Percentiles rank a stretch among this genome's conserved stretches.
phyloP scores from a whole-genome alignment of 2,113 vertebrate species.

The Pseudorasbora parva region DNA sequence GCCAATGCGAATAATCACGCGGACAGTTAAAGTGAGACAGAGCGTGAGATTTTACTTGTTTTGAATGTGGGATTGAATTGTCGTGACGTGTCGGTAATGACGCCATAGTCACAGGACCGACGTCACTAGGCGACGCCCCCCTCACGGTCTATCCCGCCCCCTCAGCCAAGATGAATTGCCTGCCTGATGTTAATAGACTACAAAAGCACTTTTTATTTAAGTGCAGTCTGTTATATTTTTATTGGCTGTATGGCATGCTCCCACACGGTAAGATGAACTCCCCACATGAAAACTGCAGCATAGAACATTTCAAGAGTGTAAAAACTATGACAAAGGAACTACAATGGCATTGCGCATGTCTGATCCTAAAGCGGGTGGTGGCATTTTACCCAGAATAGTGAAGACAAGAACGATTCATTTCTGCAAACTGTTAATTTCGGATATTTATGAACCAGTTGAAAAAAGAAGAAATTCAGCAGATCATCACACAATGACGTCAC shows the following conservation, averaged over 20 bases:
- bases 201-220: background rate
- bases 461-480: too few species aligned
- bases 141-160: background rate
- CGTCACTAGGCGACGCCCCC: conserved; percentile 10
- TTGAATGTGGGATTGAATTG: background rate
- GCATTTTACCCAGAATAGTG: background rate
- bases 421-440: too few species aligned
- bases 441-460: too few species aligned
- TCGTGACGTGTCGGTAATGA: background rate
- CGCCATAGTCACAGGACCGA: background rate
- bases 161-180: background rate
- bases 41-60: background rate
- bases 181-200: background rate
- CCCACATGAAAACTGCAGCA: background rate
- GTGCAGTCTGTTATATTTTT: background rate
- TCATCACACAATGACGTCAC: background rate
- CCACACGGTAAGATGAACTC: background rate
- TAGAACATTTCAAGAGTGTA: background rate
- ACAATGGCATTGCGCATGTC: background rate
- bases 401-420: background rate
- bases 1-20: background rate
- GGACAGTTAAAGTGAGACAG: background rate
- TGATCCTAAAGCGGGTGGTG: background rate
- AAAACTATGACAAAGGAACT: background rate
- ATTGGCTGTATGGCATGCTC: background rate